Conservation (phyloP, 2,888 invertebrate genomes). For the Andricus quercusramuli region DNA sequence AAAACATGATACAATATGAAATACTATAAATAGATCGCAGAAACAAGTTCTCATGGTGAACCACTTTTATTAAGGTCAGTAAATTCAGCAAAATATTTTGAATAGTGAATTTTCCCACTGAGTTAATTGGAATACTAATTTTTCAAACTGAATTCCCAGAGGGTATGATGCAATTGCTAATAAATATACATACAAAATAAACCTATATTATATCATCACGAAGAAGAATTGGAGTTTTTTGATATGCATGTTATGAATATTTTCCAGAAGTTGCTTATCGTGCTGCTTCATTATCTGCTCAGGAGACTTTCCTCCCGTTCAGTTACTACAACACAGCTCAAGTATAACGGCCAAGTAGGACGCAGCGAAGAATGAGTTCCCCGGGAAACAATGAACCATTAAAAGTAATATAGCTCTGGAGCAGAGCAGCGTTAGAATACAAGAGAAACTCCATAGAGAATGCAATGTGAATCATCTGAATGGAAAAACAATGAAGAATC, state of each 20-base stretch:
- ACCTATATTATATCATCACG: not conserved
- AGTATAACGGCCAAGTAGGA: not conserved
- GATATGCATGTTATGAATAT: not conserved
- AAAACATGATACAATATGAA: too few species aligned
- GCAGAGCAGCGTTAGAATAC: not conserved
- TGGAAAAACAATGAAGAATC: not conserved
- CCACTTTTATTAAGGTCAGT: too few species aligned
- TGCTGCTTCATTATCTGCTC: not conserved
- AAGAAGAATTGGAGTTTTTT: not conserved
- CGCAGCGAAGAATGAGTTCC: not conserved
- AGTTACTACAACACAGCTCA: not conserved
- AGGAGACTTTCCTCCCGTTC: not conserved
- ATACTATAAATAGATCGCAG: too few species aligned
- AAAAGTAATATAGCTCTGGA: not conserved
- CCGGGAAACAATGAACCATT: conserved; percentile 2
- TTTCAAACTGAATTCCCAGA: too few species aligned
- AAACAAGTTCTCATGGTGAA: too few species aligned
- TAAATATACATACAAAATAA: not conserved
- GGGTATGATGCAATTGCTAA: not conserved
- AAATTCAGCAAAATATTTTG: too few species aligned
- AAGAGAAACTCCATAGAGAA: not conserved
- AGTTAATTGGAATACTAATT: too few species aligned
- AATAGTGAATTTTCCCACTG: too few species aligned
- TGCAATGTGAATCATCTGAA: not conserved
- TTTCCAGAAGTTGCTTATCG: not conserved